Evolutionary conservation across 2,888 invertebrate species (phyloP).

Genomic region (Diplazon laetatorius): DNA sequence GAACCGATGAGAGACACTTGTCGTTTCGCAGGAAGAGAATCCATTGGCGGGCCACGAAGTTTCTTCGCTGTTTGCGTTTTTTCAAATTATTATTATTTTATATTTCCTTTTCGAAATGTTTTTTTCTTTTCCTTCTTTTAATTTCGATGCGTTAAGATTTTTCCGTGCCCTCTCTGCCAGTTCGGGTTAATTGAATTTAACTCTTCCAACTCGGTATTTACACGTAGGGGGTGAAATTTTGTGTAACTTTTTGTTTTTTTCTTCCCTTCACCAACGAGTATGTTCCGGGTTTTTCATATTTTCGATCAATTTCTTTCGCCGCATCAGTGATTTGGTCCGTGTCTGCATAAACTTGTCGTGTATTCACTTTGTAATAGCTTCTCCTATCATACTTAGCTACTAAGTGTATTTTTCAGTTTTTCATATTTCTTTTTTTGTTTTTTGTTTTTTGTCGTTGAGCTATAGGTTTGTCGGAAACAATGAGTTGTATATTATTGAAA

Average conservation of each 20-base stretch:
- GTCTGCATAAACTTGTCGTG: conserved; percentile 63
- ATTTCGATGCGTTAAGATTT: conserved; percentile 46
- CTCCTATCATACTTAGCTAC: conserved; percentile 70
- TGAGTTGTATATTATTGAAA: conserved; percentile 80
- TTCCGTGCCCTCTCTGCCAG: conserved; percentile 73
- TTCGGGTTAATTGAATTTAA: conserved; percentile 81
- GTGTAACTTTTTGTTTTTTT: no score
- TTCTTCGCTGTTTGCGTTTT: conserved; percentile 35
- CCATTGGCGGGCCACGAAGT: conserved; percentile 65
- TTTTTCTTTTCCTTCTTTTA: no score
- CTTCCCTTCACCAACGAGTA: conserved; percentile 9
- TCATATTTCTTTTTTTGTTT: no score
- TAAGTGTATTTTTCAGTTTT: conserved; percentile 70
- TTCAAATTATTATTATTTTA: no score
- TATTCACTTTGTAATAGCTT: conserved; percentile 70
- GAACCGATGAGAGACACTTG: conserved; percentile 31
- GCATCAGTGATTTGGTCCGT: conserved; percentile 64
- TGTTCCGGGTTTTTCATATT: neutral
- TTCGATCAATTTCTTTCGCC: conserved; percentile 4
- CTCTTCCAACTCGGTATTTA: conserved; percentile 76
- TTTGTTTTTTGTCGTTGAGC: conserved; percentile 63
- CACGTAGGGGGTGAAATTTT: conserved; percentile 62
- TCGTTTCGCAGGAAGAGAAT: conserved; percentile 70
- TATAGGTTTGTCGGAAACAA: conserved; percentile 76
- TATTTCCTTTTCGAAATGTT: conserved; percentile 51